Evolutionary conservation across 2,888 invertebrate genomes (phyloP), one percentile per base, ranked within the genome.

Genomic region (Rotaria macrura): DNA sequence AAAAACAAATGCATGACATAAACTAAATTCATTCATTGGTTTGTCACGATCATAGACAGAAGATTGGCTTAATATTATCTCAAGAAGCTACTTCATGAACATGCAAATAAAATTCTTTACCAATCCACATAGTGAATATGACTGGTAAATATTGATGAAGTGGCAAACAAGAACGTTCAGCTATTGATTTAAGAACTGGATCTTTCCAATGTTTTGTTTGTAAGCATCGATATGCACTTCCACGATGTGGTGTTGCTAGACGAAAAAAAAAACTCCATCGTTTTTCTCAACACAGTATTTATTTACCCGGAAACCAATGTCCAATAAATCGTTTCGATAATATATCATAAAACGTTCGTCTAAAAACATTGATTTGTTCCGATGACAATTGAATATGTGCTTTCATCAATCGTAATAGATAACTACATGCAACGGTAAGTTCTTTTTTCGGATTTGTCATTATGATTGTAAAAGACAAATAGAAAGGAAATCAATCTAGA

Each of bases 301-400:
- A 34, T 6, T 72, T 79, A 79, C 79, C 79, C 17, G 79, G 79
- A 79, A 79, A 79, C 79, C 79, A 79, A 43, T 79, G 79, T n/a
- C 79, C 79, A 25, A 79, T n/a, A 43, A 43, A 79, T 20, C 79
- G 79, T 40, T 79, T 79, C 17, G 79, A 79, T 79, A 79, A 43
- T 43, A 79, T 20, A 79, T 79, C 79, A 40, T 79, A 12, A 79
- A 79, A 79, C 10, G 43, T 23, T 20, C 43, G 79, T 43, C 43
- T 79, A 25, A 79, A 79, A 43, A 79, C 40, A 79, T 79, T 43
- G 43, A 79, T 43, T 43, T 79, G 79, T 79, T 79, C 43, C 1
- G 14, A 0, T n/a, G 79, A 79, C n/a, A 79, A 43, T 25, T 43
- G 3, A 3, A 79, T 4, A n/a, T 79, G 40, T 43, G 43, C 25